Evolutionary conservation across 2,888 invertebrate species (phyloP).

Genomic region (Drosophila tripunctata): DNA sequence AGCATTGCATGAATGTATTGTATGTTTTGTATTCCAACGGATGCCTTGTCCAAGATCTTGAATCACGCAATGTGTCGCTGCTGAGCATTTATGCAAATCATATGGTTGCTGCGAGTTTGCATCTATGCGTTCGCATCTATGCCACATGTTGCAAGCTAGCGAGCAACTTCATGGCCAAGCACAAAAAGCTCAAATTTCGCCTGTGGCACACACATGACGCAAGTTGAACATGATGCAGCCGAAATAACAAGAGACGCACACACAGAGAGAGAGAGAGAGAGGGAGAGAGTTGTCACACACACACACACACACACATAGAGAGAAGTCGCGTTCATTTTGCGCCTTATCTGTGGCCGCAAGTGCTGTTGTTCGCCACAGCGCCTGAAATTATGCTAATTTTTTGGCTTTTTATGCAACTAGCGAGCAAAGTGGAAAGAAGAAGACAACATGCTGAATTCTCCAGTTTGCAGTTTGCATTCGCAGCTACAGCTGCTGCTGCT

Average conservation of each 20-base stretch:
- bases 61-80: conserved; percentile 40
- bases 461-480: conserved; percentile 29
- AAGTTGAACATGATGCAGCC: conserved; percentile 51
- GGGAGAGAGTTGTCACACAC: conserved; percentile 4
- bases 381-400: conserved; percentile 76
- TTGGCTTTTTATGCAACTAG: conserved; percentile 69
- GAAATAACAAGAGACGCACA: conserved; percentile 48
- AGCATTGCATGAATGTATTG: not conserved
- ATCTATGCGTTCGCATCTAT: conserved; percentile 14
- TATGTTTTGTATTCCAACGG: conserved; percentile 3
- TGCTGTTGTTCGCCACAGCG: conserved; percentile 57
- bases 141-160: conserved; percentile 39
- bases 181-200: conserved; percentile 30
- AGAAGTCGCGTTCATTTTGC: conserved; percentile 67
- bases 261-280: conserved; percentile 8
- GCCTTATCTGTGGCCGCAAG: conserved; percentile 72
- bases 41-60: conserved; percentile 47
- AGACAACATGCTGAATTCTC: conserved; percentile 42
- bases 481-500: conserved; percentile 23
- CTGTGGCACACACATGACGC: conserved; percentile 49
- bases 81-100: conserved; percentile 71
- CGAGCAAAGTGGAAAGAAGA: conserved; percentile 32
- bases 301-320: conserved; percentile 10
- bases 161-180: conserved; percentile 48
- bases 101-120: conserved; percentile 8